Conservation (phyloP, 2,888 invertebrate species). For the Leptura quadrifasciata region DNA sequence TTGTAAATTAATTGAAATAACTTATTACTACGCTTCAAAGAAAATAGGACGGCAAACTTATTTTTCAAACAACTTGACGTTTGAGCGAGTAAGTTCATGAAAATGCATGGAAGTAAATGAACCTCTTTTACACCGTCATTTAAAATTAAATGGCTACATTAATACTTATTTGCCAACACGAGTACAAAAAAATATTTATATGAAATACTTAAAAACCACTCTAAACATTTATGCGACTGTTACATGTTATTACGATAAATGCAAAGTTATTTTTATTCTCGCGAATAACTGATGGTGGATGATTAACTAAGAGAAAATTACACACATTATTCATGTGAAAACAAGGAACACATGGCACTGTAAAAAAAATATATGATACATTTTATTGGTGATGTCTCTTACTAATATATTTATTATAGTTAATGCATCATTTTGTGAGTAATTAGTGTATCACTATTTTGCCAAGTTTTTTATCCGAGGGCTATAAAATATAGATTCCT, state of each 20-base stretch:
- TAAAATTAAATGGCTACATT: not conserved
- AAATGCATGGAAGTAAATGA: conserved; percentile 1
- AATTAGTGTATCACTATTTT: not conserved
- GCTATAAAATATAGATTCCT: not conserved
- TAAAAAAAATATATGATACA: conserved; percentile 22
- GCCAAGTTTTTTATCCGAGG: not conserved
- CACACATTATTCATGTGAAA: conserved; percentile 18
- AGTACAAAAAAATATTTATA: conserved; percentile 24
- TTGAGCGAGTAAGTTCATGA: not conserved
- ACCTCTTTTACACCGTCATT: conserved; percentile 1
- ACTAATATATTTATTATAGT: not conserved
- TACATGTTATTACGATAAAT: conserved; percentile 5
- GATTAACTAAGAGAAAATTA: conserved; percentile 29
- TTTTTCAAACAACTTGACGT: not conserved
- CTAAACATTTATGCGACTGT: conserved; percentile 1
- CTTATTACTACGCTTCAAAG: not conserved
- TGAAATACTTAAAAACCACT: conserved; percentile 25
- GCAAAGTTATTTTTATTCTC: conserved; percentile 8
- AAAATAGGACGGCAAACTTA: not conserved
- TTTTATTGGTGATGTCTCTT: conserved; percentile 11
- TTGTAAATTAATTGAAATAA: not conserved
- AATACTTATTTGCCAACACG: conserved; percentile 11
- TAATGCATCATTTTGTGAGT: not conserved
- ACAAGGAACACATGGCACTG: conserved; percentile 17
- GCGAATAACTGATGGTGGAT: conserved; percentile 16